phyloP scores from a whole-genome alignment of 2,113 vertebrate species.

The Mystacornis crossleyi region DNA sequence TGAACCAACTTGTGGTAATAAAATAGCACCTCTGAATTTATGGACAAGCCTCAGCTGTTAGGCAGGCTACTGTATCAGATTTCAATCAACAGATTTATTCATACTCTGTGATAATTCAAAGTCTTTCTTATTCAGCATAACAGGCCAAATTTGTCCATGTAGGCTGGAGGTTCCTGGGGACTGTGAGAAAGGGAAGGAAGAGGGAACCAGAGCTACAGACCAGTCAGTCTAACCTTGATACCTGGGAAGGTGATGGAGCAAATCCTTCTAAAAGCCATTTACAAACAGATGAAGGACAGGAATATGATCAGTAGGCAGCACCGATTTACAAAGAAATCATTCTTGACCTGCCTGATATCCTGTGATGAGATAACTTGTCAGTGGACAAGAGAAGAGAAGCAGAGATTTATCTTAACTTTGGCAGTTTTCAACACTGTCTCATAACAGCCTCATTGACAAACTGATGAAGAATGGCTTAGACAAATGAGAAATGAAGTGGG shows the following conservation, averaged over 20 bases:
- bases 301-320: background rate
- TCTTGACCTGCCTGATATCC: background rate
- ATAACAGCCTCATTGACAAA: background rate
- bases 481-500: background rate
- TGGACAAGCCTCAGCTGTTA: background rate
- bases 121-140: background rate
- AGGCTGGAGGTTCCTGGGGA: background rate
- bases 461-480: background rate
- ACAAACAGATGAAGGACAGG: background rate
- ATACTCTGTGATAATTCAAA: rapidly evolving
- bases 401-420: background rate
- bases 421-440: background rate
- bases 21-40: background rate
- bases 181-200: background rate
- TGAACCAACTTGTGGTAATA: background rate
- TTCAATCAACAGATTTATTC: background rate
- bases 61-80: background rate
- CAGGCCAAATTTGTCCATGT: background rate
- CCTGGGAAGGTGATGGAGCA: background rate
- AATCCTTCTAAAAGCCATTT: background rate
- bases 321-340: background rate
- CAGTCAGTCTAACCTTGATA: background rate
- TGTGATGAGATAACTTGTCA: background rate
- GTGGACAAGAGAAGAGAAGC: background rate
- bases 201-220: background rate